Base-by-base conservation (phyloP, 92 coral and sea anemone species). In the Blastomussa wellsi region DNA sequence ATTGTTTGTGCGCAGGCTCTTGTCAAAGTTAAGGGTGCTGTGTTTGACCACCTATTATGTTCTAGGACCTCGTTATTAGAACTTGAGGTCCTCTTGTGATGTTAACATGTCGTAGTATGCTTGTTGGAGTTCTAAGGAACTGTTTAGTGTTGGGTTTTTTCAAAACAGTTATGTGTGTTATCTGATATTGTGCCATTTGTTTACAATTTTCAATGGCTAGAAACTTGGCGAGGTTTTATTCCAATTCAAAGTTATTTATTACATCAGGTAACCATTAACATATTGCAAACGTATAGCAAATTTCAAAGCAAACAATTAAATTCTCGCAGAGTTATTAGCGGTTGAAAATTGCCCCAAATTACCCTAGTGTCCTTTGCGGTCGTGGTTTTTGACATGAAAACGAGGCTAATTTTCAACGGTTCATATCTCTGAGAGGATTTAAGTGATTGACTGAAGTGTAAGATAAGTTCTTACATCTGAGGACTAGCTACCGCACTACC, bases 101-200 rank as follows among this genome's bases (percentile, higher is more conserved):
- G n/a, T n/a, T n/a, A n/a, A n/a, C n/a, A n/a, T n/a, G n/a, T 20
- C n/a, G 4, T 22, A 52, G 10, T 79, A 20, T 59, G 52, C 26
- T 79, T 36, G 59, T 12, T n/a, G 1, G 62, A 22, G 72, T 2
- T 79, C 71, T 36, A 39, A 62, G 83, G 83, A 79, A 79, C 35
- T 55, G 83, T 79, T 79, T 79, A 36, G 55, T 62, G 70, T 22
- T 60, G 20, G 12, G 60, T 59, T 60, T 79, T 14, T 79, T 37
- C 5, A 62, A 79, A 79, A 12, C 38, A 55, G 51, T 38, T 38
- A 38, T 51, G 36, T 16, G 4, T 36, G n/a, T 79, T 5, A 53
- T 33, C 17, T 51, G 29, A 31, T 53, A 78, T 55, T 44, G 57
- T 70, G 69, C 52, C 69, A 78, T 78, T 78, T 78, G 26, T 8